These are phyloP conservation scores for Drosophila sulfurigaster DNA, from an alignment of 1,140 invertebrate genomes.

Conservation along the genomic window DNA sequence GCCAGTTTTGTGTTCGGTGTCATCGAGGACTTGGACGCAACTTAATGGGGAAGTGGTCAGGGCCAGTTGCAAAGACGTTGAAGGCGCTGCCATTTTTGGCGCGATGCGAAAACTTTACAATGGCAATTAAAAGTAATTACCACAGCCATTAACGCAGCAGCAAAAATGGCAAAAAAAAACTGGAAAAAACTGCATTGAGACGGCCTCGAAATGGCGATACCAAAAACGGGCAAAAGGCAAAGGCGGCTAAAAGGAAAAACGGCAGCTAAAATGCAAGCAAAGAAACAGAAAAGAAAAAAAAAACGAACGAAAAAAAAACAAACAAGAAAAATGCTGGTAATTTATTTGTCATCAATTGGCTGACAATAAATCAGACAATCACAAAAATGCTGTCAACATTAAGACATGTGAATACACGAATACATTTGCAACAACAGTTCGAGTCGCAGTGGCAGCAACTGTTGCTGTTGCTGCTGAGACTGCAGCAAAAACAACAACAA, in stretches of 20 bases:
- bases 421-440: constrained; percentile 63
- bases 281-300: constrained; percentile 44
- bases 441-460: constrained; percentile 24
- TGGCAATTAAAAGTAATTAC: constrained; percentile 82
- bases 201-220: constrained; percentile 52
- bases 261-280: constrained; percentile 62
- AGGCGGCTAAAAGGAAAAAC: constrained; percentile 60
- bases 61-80: constrained; percentile 50
- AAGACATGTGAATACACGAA: constrained; percentile 80
- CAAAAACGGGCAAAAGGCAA: constrained; percentile 67
- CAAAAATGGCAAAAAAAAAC: constrained; percentile 21
- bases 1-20: constrained; percentile 29
- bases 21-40: constrained; percentile 21
- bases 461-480: constrained; percentile 43
- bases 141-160: constrained; percentile 74
- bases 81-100: constrained; percentile 71
- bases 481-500: constrained; percentile 62
- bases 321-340: constrained; percentile 72
- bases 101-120: constrained; percentile 81
- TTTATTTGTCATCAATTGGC: constrained; percentile 84
- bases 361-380: constrained; percentile 84
- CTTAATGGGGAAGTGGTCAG: constrained; percentile 62
- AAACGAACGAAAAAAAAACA: constrained; percentile 16
- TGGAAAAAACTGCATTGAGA: constrained; percentile 13
- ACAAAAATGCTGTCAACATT: constrained; percentile 85